Evolutionary conservation across 2,888 invertebrate species (phyloP).

Genomic region (Drosophila peninsularis): DNA sequence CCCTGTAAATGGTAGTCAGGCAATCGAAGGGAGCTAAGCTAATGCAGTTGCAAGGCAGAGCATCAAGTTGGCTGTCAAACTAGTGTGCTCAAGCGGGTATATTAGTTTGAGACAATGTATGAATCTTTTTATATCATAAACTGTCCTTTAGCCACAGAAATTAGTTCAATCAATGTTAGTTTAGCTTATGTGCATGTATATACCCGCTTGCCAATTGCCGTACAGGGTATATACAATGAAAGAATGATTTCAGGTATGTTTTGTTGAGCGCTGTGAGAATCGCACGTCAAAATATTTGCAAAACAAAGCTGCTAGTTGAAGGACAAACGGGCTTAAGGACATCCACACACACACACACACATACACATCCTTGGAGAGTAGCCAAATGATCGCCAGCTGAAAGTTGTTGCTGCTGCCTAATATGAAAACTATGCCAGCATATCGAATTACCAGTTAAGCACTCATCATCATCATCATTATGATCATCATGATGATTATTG

Average conservation of each 20-base stretch:
- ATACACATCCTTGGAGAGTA: conserved; percentile 17
- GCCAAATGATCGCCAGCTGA: conserved; percentile 39
- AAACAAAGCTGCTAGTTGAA: conserved; percentile 74
- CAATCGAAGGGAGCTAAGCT: neutral
- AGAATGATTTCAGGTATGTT: conserved; percentile 12
- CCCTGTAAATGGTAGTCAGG: neutral
- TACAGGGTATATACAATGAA: conserved; percentile 8
- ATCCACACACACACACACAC: conserved; percentile 9
- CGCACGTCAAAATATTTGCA: conserved; percentile 79
- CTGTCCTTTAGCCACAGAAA: neutral
- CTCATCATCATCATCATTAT: conserved; percentile 8
- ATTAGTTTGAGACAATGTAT: neutral
- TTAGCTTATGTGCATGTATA: neutral
- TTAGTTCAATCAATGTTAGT: neutral
- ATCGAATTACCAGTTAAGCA: conserved; percentile 39
- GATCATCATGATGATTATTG: neutral
- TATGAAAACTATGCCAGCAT: conserved; percentile 47
- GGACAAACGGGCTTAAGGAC: conserved; percentile 57
- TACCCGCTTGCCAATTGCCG: neutral
- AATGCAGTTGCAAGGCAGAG: neutral
- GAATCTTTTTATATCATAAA: too few species aligned
- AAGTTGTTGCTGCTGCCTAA: conserved; percentile 17
- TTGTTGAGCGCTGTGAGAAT: conserved; percentile 54
- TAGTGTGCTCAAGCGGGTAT: neutral
- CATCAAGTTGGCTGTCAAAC: neutral